Evolutionary conservation across 2,888 invertebrate species (phyloP), one percentile per base, ranked within the genome.

Genomic region (Toxonevra muliebris): DNA sequence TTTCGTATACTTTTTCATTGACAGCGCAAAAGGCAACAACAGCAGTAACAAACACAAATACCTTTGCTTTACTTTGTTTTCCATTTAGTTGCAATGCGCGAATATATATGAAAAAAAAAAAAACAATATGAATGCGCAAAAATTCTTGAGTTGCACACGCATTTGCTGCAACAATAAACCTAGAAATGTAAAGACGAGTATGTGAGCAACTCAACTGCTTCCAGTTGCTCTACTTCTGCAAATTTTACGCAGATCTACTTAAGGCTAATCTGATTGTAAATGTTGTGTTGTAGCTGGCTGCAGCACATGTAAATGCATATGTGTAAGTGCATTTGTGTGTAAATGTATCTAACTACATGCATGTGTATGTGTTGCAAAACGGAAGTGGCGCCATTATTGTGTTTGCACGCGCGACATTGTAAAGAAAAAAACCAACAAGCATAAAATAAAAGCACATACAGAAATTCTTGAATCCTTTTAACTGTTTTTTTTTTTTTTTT

Each of bases 361-460:
- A n/a, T 43, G 52, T n/a, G 30, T 55, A n/a, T 41, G 57, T 57
- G 50, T 19, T 42, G 52, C 40, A 42, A 30, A 30, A 19, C 62
- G 62, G 67, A 67, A 67, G 67, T 67, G 67, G 67, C 67, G 58
- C 67, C 67, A 67, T 67, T 67, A 67, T 67, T 60, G 55, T 58
- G 58, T 67, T 67, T 67, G 58, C 58, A 67, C 67, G 62, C 67
- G 62, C 57, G 43, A 50, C 54, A 63, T 68, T 63, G 20, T 63
- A 63, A 52, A 50, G 43, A 60, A 54, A 43, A 59, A 54, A 13
- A 42, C n/a, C n/a, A 53, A 53, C 9, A 41, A 15, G 30, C 11
- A 61, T 15, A 11, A 41, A 30, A 1, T 50, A 19, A 15, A 52
- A 61, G 7, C 30, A 30, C 30, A 30, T 30, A 30, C 30, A 30